Base-by-base conservation (phyloP, 1,140 invertebrate genomes). In the Solen grandis region DNA sequence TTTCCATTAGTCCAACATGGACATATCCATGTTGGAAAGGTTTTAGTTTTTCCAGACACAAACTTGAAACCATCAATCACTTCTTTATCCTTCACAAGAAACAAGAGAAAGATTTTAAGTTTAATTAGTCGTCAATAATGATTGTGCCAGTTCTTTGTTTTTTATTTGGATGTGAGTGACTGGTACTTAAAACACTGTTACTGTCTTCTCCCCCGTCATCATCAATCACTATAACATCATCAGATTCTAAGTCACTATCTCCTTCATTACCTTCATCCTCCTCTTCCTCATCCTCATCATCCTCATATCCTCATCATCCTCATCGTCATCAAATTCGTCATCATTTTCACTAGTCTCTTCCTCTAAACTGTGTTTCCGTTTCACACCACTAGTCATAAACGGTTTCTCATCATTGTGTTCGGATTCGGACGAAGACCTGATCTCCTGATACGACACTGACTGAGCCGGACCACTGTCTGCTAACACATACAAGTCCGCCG, bases 301-400 rank as follows among this genome's bases (percentile, higher is more conserved):
- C 72, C 29, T 8, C 22, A n/a, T n/a, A 50, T 46, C 75, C 16
- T 81, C 81, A 33, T 75, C 69, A 54, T 79, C 80, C 54, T 83
- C 81, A 31, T 73, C 70, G 25, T 83, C 83, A 38, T 65, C 68
- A 16, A 31, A 76, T 4, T 77, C 74, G 22, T 78, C 73, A 63
- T 81, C 72, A 50, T 69, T 66, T 19, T 85, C 83, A 50, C 75
- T 72, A 73, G 50, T 73, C 31, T 76, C 79, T 19, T 52, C 60
- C 5, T 80, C 50, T 29, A 75, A 50, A 75, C 81, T 77, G 38
- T 86, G 81, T 70, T 85, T 88, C 25, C 87, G 81, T 63, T 88
- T 88, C 8, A 70, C 63, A 27, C 85, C 87, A 10, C 84, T 75
- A 57, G 41, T 74, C 65, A 29, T 70, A 65, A 27, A 72, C 62